Evolutionary conservation across 1,140 invertebrate genomes (phyloP), one percentile per base, ranked within the genome.

Genomic region (Hycleus cichorii): DNA sequence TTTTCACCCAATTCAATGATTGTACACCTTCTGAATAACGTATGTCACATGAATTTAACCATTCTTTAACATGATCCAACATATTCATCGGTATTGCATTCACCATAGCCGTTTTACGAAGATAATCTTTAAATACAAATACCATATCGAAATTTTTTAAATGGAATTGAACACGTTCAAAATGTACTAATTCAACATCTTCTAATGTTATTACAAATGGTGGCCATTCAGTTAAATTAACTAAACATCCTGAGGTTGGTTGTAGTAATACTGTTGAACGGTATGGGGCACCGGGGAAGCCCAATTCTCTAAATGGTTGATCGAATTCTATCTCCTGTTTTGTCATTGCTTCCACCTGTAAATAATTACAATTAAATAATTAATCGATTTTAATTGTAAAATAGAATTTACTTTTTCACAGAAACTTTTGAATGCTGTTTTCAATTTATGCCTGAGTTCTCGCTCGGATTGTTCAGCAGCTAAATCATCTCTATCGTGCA

Each of bases 71-170:
- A 78, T 97, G 93, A 78, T 99, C 97, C 66, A 99, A 78, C 86
- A 97, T 90, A 69, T 92, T 93, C 94, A 98, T 98, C 0, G 97
- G 96, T 69, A 99, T 93, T 8, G 96, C 93, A 75, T 96, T 97
- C 1, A 99, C 89, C 89, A 96, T 97, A 0, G 93, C 86, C 1
- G 91, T 87, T 77, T 97, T 98, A 67, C 88, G 86, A 46, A 84
- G 81, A 75, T 99, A 99, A 77, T 99, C 95, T 78, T 99, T 99
- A 71, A 98, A 99, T 38, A 99, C 91, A 73, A 99, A 99, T 25
- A 99, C 91, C 94, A 99, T 99, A 76, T 99, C 97, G 74, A 99
- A 99, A 75, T 98, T 99, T 75, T 98, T 97, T 57, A 99, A 77
- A 71, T 98, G 94, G 74, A 99, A 98, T 71, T 95, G 93, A 3